A percentile compares a stretch with the other conserved stretches of the same genome.
phyloP scores from a whole-genome alignment of 2,113 vertebrate species.

The Anser brachyrhynchus region DNA sequence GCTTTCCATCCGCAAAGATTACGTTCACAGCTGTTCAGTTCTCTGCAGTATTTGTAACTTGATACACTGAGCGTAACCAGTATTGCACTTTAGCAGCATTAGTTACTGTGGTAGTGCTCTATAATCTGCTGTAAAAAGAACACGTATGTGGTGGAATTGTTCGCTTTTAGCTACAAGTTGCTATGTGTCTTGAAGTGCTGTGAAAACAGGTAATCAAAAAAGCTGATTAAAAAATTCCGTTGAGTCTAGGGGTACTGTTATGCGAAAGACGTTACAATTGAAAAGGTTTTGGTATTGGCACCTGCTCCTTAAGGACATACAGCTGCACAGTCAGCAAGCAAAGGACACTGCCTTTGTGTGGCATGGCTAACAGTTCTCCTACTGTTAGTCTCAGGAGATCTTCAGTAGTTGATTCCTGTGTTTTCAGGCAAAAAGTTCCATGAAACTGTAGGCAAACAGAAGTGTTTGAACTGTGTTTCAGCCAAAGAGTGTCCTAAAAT shows the following conservation, averaged over 20 bases:
- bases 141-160: not conserved
- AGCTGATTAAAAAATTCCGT: not conserved
- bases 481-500: not conserved
- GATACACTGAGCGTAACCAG: not conserved
- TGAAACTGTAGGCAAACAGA: not conserved
- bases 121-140: not conserved
- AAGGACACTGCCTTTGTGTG: not conserved
- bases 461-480: not conserved
- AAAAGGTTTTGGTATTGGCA: not conserved
- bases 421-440: not conserved
- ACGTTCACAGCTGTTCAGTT: not conserved
- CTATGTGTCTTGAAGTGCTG: not conserved
- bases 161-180: not conserved
- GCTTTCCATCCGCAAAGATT: not conserved
- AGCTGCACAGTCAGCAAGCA: not conserved
- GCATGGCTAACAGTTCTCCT: not conserved
- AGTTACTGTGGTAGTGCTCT: not conserved
- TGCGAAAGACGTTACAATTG: rapidly evolving
- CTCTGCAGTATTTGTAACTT: not conserved
- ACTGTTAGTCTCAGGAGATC: not conserved
- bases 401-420: not conserved
- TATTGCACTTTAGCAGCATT: not conserved
- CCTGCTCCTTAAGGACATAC: not conserved
- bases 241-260: not conserved
- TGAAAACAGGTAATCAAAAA: not conserved